Evolutionary conservation across 2,888 invertebrate genomes (phyloP).

Genomic region (Mimachlamys varia): DNA sequence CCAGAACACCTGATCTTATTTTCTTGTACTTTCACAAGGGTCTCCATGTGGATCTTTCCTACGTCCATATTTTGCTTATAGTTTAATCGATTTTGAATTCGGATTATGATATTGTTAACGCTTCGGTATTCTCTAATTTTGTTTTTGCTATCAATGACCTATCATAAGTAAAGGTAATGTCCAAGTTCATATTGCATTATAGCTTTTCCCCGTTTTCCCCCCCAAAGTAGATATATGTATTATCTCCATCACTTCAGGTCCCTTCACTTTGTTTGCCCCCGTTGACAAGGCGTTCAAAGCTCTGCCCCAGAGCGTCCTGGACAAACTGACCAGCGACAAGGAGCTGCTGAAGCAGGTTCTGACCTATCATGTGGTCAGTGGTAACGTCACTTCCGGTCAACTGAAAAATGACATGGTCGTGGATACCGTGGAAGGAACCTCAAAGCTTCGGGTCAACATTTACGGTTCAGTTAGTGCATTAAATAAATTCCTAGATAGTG

Average conservation of each 20-base stretch:
- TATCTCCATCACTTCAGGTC: slow-evolving; percentile 50
- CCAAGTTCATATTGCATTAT: no score
- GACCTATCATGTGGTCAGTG: slow-evolving; percentile 57
- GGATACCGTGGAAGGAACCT: slow-evolving; percentile 45
- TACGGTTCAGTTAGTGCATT: slow-evolving; percentile 45
- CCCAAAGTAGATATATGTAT: no score
- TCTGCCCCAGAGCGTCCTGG: slow-evolving; percentile 54
- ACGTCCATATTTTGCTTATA: no score
- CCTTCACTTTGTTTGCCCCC: slow-evolving; percentile 64
- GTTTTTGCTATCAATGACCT: no score
- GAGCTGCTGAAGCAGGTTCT: slow-evolving; percentile 58
- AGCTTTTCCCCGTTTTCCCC: no score
- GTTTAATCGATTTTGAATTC: no score
- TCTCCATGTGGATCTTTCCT: no score
- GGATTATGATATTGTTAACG: no score
- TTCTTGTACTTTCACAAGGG: no score
- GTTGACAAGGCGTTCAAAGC: slow-evolving; percentile 61
- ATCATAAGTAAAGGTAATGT: no score
- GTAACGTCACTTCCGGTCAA: slow-evolving; percentile 48
- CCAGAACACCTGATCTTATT: no score
- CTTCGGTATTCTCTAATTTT: no score
- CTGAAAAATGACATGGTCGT: slow-evolving; percentile 55
- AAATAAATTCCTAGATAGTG: neutral
- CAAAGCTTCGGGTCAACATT: slow-evolving; percentile 59
- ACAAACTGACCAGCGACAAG: slow-evolving; percentile 54